phyloP scores from a whole-genome alignment of 2,888 invertebrate species.

The Steinernema carpocapsae region DNA sequence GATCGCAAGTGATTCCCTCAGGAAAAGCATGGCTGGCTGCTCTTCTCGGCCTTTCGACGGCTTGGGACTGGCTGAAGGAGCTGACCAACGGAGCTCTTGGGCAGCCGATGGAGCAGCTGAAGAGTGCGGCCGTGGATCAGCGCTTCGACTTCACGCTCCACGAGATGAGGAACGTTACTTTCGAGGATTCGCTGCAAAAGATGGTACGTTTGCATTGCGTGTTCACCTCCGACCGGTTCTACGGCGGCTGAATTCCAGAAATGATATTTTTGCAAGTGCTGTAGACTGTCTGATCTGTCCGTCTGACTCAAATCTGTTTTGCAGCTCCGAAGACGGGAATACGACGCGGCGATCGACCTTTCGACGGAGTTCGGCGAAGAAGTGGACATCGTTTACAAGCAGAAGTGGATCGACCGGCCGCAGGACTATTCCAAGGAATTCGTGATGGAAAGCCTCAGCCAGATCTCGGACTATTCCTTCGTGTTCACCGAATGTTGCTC shows the following conservation, averaged over 20 bases:
- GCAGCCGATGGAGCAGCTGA: conserved; percentile 37
- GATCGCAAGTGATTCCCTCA: too few relatives aligned
- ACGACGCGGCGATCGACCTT: conserved; percentile 35
- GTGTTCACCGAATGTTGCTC: neutral
- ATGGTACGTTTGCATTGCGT: conserved; percentile 36
- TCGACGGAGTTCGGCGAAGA: conserved; percentile 40
- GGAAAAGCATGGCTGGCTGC: conserved; percentile 16
- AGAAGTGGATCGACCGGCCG: conserved; percentile 40
- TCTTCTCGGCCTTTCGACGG: neutral
- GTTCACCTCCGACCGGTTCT: too few relatives aligned
- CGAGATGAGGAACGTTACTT: conserved; percentile 37
- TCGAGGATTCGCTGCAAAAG: conserved; percentile 42
- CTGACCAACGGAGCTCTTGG: conserved; percentile 22
- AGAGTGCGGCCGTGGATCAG: conserved; percentile 38
- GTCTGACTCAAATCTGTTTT: conserved; percentile 28
- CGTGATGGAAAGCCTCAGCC: neutral
- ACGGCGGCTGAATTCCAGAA: too few relatives aligned
- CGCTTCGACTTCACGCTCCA: conserved; percentile 35
- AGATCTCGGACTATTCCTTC: neutral
- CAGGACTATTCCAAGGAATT: neutral
- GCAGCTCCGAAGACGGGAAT: conserved; percentile 41
- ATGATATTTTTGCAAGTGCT: too few relatives aligned
- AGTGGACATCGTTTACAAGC: conserved; percentile 44
- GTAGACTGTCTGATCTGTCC: too few relatives aligned
- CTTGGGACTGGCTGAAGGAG: conserved; percentile 33